A percentile compares a stretch with the other conserved stretches of the same genome.
phyloP scores from a whole-genome alignment of 2,888 invertebrate genomes.

The Isotomurus palustris region DNA sequence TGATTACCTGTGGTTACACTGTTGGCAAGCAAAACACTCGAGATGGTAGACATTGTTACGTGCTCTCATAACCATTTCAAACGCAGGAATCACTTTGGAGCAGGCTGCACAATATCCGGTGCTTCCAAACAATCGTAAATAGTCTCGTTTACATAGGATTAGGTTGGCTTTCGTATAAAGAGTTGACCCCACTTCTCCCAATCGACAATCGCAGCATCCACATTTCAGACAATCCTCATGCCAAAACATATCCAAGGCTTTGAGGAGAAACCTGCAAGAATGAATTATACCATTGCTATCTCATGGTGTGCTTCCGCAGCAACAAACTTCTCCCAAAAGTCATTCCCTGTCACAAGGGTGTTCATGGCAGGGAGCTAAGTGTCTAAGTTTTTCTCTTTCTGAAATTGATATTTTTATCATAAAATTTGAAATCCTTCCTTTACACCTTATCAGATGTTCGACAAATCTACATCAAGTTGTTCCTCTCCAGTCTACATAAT shows the following conservation, averaged over 20 bases:
- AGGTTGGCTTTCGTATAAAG: slow-evolving; percentile 92
- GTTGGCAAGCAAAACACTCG: slow-evolving; percentile 97
- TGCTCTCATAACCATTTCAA: slow-evolving; percentile 98
- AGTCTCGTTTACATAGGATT: slow-evolving; percentile 91
- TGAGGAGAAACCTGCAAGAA: slow-evolving; percentile 67
- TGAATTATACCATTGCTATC: too few relatives aligned
- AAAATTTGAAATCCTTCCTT: too few relatives aligned
- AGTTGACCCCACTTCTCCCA: slow-evolving; percentile 93
- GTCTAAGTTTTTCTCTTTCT: too few relatives aligned
- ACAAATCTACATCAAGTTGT: too few relatives aligned
- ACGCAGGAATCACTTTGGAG: slow-evolving; percentile 95
- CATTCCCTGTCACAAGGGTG: not conserved
- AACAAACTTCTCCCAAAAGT: too few relatives aligned
- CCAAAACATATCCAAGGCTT: slow-evolving; percentile 91
- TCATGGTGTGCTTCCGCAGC: too few relatives aligned
- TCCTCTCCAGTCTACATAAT: too few relatives aligned
- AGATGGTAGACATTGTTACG: slow-evolving; percentile 94
- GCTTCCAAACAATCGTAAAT: slow-evolving; percentile 66
- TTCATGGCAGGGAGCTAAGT: not conserved
- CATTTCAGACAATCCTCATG: slow-evolving; percentile 98
- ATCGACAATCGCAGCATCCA: slow-evolving; percentile 92
- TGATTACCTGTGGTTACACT: slow-evolving; percentile 96
- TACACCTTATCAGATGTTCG: too few relatives aligned
- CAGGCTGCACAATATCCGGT: slow-evolving; percentile 82
- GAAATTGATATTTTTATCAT: too few relatives aligned